Percentiles rank a stretch among this genome's conserved stretches.
Evolutionary conservation across 2,113 vertebrate genomes (phyloP).

Genomic region (Campylorhamphus procurvoides): DNA sequence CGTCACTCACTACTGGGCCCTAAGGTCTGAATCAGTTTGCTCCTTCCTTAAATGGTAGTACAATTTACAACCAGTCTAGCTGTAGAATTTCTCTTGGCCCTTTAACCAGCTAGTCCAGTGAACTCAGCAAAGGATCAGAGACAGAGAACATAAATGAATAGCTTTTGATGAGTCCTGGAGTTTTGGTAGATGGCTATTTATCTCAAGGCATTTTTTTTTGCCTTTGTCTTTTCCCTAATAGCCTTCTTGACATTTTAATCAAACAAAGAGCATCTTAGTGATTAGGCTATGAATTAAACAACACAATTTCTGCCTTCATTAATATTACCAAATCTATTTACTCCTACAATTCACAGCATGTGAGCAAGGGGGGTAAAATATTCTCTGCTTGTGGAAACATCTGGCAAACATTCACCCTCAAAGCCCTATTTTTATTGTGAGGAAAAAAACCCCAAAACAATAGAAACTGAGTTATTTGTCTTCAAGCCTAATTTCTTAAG

Average conservation of each 20-base stretch:
- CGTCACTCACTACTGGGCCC: background rate
- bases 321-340: background rate
- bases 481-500: background rate
- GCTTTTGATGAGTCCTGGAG: background rate
- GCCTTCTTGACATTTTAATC: constrained; percentile 43
- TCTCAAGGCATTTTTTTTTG: background rate
- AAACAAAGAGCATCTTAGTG: constrained; percentile 20
- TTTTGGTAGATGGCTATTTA: background rate
- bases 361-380: background rate
- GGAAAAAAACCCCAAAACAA: background rate
- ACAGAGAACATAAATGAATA: background rate
- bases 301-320: background rate
- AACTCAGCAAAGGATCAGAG: background rate
- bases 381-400: background rate
- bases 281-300: background rate
- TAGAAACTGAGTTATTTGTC: background rate
- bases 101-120: background rate
- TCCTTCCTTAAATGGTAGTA: background rate
- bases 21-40: background rate
- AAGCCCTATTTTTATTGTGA: background rate
- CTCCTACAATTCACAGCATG: background rate
- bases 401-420: background rate
- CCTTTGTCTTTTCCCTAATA: constrained; percentile 22
- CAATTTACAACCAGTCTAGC: background rate
- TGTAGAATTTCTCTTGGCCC: background rate